These are phyloP conservation scores for Lamprotornis superbus DNA, from an alignment of 2,113 vertebrate species.

Conservation along the genomic window DNA sequence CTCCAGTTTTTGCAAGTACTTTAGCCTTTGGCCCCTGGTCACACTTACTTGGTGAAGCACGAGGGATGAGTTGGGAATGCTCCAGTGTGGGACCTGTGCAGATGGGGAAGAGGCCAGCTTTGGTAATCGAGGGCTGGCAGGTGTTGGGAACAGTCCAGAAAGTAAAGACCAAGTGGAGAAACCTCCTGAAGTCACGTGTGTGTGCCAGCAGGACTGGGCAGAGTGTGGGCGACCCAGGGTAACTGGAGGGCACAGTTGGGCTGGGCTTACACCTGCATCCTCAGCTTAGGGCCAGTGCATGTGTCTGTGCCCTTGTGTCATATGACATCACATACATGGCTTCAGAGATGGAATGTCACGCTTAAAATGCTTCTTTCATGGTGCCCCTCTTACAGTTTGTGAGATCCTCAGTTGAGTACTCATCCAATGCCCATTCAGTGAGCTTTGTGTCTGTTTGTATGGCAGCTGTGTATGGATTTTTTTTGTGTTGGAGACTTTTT, in stretches of 20 bases:
- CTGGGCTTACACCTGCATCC: background rate
- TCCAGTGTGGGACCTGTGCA: background rate
- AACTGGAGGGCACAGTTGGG: background rate
- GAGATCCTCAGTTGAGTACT: background rate
- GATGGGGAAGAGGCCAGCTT: background rate
- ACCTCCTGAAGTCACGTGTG: background rate
- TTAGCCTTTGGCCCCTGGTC: background rate
- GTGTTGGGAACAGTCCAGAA: background rate
- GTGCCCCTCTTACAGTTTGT: background rate
- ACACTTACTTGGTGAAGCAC: background rate
- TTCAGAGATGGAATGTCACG: background rate
- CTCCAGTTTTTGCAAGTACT: background rate
- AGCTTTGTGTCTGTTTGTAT: conserved; percentile 24
- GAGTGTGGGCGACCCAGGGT: background rate
- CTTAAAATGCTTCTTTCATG: background rate
- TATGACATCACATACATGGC: background rate
- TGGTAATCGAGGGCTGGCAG: background rate
- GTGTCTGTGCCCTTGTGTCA: background rate
- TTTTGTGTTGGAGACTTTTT: conserved; percentile 41
- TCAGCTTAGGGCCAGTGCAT: background rate
- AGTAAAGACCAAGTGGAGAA: background rate
- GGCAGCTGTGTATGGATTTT: background rate
- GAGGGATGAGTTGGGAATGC: background rate
- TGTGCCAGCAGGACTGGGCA: background rate
- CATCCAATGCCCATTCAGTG: background rate